These are phyloP conservation scores for Polyploca ridens DNA, from an alignment of 2,888 invertebrate species.

Conservation along the genomic window DNA sequence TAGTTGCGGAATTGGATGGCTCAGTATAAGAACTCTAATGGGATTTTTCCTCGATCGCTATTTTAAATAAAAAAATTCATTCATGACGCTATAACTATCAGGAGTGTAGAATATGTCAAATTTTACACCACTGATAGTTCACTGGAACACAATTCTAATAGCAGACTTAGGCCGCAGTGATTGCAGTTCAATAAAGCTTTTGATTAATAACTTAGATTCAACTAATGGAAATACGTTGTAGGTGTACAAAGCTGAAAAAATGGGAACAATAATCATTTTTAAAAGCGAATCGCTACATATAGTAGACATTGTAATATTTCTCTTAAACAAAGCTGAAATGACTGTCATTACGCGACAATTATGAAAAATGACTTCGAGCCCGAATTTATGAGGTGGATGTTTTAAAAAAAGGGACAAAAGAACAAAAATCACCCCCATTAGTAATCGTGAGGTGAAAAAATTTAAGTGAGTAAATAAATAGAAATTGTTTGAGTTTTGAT, in stretches of 20 bases:
- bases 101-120: too few species aligned
- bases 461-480: conserved; percentile 18
- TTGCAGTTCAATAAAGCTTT: too few species aligned
- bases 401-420: conserved; percentile 54
- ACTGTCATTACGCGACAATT: conserved; percentile 68
- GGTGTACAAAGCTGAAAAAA: background rate
- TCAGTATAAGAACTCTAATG: too few species aligned
- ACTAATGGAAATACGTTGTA: background rate
- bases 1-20: too few species aligned
- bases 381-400: conserved; percentile 53
- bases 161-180: too few species aligned
- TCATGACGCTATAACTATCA: too few species aligned
- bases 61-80: too few species aligned
- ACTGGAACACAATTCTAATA: too few species aligned
- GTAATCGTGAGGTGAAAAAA: conserved; percentile 44
- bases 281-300: background rate
- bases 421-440: conserved; percentile 60
- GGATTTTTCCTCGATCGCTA: too few species aligned
- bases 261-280: background rate
- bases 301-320: conserved; percentile 10
- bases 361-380: conserved; percentile 62
- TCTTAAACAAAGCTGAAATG: conserved; percentile 36
- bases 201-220: background rate
- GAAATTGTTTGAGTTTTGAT: conserved; percentile 14
- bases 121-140: too few species aligned